phyloP scores from a whole-genome alignment of 2,888 invertebrate genomes.

The Rotaria macrura region DNA sequence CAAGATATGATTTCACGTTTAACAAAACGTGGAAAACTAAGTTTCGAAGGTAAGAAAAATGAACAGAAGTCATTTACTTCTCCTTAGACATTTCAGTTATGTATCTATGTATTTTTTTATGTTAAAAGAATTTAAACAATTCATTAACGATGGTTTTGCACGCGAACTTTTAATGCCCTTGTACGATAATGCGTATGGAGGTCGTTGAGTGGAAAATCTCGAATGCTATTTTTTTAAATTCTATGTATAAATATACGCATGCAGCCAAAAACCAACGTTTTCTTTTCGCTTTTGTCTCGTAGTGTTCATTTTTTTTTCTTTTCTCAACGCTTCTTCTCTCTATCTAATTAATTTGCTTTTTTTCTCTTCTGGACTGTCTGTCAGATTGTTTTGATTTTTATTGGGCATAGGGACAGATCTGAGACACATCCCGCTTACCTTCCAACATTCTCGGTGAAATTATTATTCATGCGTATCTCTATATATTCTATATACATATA shows the following conservation, averaged over 20 bases:
- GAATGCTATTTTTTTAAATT: conserved; percentile 1
- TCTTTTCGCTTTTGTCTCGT: background rate
- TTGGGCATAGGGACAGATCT: no score
- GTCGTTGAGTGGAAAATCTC: background rate
- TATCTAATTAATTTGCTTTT: background rate
- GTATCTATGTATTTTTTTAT: background rate
- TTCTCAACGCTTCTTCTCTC: background rate
- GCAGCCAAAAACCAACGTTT: background rate
- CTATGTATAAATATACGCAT: background rate
- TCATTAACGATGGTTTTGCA: background rate
- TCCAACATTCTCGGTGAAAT: no score
- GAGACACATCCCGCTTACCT: no score
- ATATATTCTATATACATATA: background rate
- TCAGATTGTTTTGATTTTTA: background rate
- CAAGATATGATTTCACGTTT: background rate
- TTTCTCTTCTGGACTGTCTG: background rate
- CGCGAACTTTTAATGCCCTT: background rate
- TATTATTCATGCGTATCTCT: no score
- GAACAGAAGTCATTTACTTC: no score
- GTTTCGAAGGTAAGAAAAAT: background rate
- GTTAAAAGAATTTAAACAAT: background rate
- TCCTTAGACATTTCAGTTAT: no score
- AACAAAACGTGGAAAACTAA: background rate
- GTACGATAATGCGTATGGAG: background rate
- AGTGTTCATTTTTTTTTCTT: background rate